These are phyloP conservation scores for Hetaerina titia DNA, from an alignment of 2,888 invertebrate species.

Conservation along the genomic window DNA sequence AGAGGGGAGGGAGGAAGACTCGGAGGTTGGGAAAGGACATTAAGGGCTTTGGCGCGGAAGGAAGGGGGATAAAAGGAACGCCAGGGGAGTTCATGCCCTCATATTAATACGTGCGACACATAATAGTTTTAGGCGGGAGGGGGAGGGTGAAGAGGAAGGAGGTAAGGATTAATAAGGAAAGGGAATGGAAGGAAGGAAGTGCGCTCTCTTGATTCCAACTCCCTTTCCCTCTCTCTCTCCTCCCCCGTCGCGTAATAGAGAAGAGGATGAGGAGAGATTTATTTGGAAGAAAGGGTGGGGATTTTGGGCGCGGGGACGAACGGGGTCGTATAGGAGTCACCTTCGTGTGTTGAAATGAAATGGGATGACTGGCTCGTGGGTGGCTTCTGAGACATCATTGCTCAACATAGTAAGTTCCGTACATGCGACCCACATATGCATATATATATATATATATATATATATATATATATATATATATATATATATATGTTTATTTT, in stretches of 20 bases:
- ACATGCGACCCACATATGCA: too few species aligned
- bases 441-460: too few species aligned
- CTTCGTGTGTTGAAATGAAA: neutral
- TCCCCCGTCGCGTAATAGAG: neutral
- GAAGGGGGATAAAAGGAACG: neutral
- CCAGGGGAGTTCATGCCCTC: neutral
- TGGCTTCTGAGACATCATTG: too few species aligned
- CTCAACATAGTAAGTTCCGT: too few species aligned
- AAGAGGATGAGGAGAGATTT: neutral
- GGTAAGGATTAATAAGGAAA: neutral
- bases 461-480: too few species aligned
- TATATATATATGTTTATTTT: too few species aligned
- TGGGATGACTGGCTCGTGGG: too few species aligned
- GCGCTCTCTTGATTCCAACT: conserved; percentile 11
- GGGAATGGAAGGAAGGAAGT: conserved; percentile 28
- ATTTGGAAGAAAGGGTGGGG: neutral
- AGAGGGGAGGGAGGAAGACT: neutral
- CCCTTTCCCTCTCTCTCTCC: neutral
- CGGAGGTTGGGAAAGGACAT: neutral
- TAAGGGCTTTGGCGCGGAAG: neutral
- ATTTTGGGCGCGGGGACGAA: neutral
- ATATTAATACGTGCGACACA: neutral
- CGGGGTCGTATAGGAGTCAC: neutral
- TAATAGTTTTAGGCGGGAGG: neutral
- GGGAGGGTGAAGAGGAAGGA: neutral